Conservation (phyloP, 2,113 vertebrate species). For the Dicrurus megarhynchus region DNA sequence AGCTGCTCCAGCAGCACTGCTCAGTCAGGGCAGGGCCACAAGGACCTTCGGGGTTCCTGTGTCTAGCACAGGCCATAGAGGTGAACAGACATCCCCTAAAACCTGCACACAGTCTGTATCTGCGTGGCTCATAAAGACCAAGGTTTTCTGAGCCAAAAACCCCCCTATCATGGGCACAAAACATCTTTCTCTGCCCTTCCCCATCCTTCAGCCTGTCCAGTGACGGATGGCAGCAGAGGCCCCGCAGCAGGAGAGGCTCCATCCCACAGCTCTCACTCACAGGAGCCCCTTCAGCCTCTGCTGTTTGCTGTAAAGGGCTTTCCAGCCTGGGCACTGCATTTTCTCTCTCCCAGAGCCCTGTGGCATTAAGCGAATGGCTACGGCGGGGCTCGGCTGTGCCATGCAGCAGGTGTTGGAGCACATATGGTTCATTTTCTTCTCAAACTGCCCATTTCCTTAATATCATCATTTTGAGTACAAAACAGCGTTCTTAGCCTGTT, state of each 20-base stretch:
- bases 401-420: slow-evolving; percentile 37
- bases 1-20: neutral
- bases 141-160: neutral
- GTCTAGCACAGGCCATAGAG: neutral
- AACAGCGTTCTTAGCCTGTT: neutral
- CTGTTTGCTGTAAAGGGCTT: neutral
- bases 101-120: accelerated
- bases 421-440: slow-evolving; percentile 55
- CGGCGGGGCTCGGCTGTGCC: neutral
- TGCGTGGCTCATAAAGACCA: accelerated
- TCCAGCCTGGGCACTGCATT: neutral
- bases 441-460: slow-evolving; percentile 53
- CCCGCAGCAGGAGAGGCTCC: neutral
- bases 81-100: neutral
- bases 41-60: neutral
- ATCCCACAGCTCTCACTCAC: accelerated
- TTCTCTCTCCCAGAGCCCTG: neutral
- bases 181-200: neutral
- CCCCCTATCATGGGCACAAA: neutral
- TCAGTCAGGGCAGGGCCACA: neutral
- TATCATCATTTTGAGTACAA: slow-evolving; percentile 9
- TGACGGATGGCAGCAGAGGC: neutral
- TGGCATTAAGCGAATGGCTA: neutral
- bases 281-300: neutral
- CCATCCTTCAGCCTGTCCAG: neutral